These are phyloP conservation scores for Dicentrarchus labrax DNA, from an alignment of 2,113 vertebrate species.

Conservation along the genomic window DNA sequence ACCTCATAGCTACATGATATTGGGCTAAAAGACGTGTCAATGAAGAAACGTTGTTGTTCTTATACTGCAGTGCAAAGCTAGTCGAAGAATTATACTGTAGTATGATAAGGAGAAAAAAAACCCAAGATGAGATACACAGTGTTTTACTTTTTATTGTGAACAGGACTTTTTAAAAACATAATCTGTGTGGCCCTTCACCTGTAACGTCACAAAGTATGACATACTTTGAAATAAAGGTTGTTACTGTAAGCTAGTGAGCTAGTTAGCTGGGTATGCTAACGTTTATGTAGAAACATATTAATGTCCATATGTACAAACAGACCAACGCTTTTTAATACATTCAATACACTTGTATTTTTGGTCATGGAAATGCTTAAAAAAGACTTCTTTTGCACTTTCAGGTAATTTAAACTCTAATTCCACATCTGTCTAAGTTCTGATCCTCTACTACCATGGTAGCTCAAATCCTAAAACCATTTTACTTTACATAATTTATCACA, in stretches of 20 bases:
- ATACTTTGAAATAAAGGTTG: too few species aligned
- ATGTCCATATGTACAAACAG: background rate
- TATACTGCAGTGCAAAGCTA: background rate
- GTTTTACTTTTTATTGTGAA: too few species aligned
- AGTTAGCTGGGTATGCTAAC: background rate
- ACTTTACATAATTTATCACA: conserved; percentile 13
- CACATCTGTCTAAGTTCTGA: background rate
- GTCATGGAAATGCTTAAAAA: background rate
- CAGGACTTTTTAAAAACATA: too few species aligned
- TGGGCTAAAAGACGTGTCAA: background rate
- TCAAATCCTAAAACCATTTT: conserved; percentile 1
- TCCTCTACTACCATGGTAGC: background rate
- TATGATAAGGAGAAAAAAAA: background rate
- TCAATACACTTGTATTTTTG: background rate
- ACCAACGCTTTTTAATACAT: background rate
- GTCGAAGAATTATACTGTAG: too few species aligned
- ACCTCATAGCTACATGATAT: background rate
- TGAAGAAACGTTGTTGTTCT: background rate
- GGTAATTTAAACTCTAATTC: conserved; percentile 3
- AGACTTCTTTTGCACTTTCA: background rate
- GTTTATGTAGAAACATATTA: background rate
- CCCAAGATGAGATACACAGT: background rate
- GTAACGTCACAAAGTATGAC: too few species aligned
- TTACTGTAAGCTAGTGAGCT: too few species aligned
- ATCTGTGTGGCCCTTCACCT: too few species aligned